Percentiles rank a stretch among this genome's conserved stretches.
Conservation (phyloP, 2,888 invertebrate species). For the Epistrophe grossulariae region DNA sequence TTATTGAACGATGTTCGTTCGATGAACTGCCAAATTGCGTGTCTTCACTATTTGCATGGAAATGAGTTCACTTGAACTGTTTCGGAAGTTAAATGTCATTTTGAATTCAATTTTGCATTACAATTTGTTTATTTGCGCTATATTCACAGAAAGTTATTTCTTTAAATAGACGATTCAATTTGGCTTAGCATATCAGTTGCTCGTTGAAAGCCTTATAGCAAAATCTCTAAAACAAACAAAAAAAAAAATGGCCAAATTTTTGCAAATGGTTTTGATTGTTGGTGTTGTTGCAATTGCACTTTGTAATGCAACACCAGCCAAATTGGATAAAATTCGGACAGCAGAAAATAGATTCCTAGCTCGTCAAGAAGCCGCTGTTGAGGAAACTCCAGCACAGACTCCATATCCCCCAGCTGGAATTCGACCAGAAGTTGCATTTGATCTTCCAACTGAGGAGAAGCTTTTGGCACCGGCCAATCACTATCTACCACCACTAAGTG, state of each 20-base stretch:
- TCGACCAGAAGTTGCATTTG: conserved; percentile 56
- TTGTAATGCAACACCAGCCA: conserved; percentile 3
- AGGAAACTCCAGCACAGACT: conserved; percentile 45
- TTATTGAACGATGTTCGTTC: conserved; percentile 44
- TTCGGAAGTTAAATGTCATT: conserved; percentile 32
- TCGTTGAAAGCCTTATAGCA: neutral
- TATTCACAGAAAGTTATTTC: conserved; percentile 9
- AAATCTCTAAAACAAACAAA: neutral
- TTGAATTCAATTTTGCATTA: conserved; percentile 50
- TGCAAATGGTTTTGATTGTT: conserved; percentile 5
- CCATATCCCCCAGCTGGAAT: conserved; percentile 62
- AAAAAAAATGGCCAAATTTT: conserved; percentile 34
- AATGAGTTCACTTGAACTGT: conserved; percentile 17
- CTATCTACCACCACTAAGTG: conserved; percentile 51
- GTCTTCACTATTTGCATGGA: conserved; percentile 19
- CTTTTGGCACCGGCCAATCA: conserved; percentile 44
- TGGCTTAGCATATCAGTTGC: conserved; percentile 39
- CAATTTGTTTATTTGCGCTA: conserved; percentile 40
- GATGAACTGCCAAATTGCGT: conserved; percentile 45
- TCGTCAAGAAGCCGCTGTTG: conserved; percentile 6
- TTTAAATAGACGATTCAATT: conserved; percentile 58
- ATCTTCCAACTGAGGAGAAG: conserved; percentile 51
- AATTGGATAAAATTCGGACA: conserved; percentile 2
- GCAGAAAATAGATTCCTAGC: conserved; percentile 10
- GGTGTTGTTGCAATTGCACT: neutral